phyloP scores from a whole-genome alignment of 2,888 invertebrate genomes.

The Erebia ligea region DNA sequence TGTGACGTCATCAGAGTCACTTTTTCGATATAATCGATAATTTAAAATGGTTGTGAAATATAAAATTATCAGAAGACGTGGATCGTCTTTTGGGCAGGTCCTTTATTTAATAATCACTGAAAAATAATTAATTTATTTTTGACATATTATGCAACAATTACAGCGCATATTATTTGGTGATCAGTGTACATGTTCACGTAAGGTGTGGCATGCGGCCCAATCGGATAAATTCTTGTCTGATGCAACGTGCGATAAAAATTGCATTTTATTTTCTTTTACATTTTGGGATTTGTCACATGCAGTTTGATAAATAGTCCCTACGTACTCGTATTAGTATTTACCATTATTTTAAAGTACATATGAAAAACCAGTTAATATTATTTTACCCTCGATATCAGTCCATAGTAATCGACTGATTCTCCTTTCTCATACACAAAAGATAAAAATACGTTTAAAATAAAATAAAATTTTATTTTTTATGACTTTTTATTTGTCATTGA shows the following conservation, averaged over 20 bases:
- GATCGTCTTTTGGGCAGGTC: too few species aligned
- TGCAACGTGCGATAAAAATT: constrained; percentile 15
- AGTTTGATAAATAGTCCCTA: background rate
- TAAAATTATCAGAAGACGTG: too few species aligned
- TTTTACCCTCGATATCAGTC: background rate
- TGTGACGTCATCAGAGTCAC: too few species aligned
- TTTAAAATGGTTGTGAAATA: too few species aligned
- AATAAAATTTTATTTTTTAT: background rate
- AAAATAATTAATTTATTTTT: too few species aligned
- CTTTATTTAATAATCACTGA: too few species aligned
- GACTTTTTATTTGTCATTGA: background rate
- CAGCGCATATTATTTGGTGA: background rate
- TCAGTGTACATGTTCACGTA: constrained; percentile 19
- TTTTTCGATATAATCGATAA: too few species aligned
- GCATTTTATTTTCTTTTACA: constrained; percentile 3
- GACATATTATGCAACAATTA: background rate
- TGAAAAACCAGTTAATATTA: background rate
- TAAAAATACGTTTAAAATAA: background rate
- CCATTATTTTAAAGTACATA: background rate
- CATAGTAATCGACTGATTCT: background rate
- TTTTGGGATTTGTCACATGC: background rate
- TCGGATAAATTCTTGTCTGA: constrained; percentile 22
- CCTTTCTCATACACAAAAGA: too few species aligned
- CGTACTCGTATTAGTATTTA: background rate
- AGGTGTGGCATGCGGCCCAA: constrained; percentile 17